Evolutionary conservation across 2,888 invertebrate species (phyloP), one percentile per base, ranked within the genome.

Genomic region (Xylota sylvarum): DNA sequence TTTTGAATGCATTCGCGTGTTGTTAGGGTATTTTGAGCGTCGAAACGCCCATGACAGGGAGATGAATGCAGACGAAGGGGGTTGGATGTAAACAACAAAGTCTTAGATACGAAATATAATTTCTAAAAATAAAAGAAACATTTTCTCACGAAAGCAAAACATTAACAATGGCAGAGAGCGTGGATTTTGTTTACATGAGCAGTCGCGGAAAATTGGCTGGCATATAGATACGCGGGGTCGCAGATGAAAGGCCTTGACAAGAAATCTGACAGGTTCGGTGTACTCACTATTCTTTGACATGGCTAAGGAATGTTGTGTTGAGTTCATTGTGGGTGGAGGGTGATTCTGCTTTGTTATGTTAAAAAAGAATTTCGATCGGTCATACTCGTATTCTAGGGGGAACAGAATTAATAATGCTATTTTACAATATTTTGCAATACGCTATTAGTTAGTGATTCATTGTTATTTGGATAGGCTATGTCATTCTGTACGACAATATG

Each of bases 1-100:
- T 70, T 80, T 70, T 55, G 60, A 73, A 77, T 81, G 77, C 77
- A 86, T 72, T 85, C n/a, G 77, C 76, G 55, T 81, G 81, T 86
- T 85, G 76, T 79, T 74, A 62, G 64, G 56, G 56, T 70, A 58
- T 83, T 72, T 80, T 58, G 55, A 73, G 64, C 27, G 46, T 12
- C 67, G 43, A 43, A 32, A 56, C 50, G 9, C 60, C 50, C 23
- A 3, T 23, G 23, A 23, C 23, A 2, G 3, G 23, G 23, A 23
- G 23, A 23, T 23, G 23, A 58, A 23, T 23, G n/a, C 52, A 17
- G 2, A 9, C 10, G 50, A 14, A 23, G 35, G 69, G 30, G 62
- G 19, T 2, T 4, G 46, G 19, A 32, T 52, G 37, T 72, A 83
- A 77, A 83, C 46, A 72, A 23, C 23, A 56, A 60, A 14, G 32